Base-by-base conservation (phyloP, 2,888 invertebrate genomes). In the Leptogaster cylindrica region DNA sequence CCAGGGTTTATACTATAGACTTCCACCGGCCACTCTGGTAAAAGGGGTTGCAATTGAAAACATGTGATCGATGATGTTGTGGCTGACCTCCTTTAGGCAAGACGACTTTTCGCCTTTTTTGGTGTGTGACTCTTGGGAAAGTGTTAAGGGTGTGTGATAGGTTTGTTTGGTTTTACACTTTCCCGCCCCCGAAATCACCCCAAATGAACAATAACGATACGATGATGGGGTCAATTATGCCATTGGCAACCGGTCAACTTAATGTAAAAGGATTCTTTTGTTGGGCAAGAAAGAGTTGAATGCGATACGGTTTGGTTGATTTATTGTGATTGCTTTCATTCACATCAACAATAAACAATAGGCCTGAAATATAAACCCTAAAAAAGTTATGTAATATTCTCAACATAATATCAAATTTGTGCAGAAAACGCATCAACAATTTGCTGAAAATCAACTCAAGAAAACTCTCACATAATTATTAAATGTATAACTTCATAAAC, bases 51-150 rank as follows among this genome's bases (percentile, higher is more conserved):
- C 33, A 66, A 50, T 52, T 18, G 31, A 52, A 46, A 63, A 66
- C 25, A 16, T 48, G 68, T 69, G 68, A 69, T 69, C 68, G 68
- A 69, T 69, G 68, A 69, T 69, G 68, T 69, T 66, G 46, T 63
- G 68, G 68, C 61, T 69, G 66, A 66, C 68, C 66, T 66, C 68
- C 23, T 66, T 69, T 36, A 52, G 20, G 23, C 23, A 8, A 7
- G 20, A 18, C 41, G 44, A 25, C 8, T 18, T 20, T n/a, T 10
- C 10, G 1, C 27, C 18, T 52, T 31, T 52, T 14, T 18, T 48
- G 10, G 31, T 55, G 16, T 55, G 41, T 18, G n/a, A 58, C 39
- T 33, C 23, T 39, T 2, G 3, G 27, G 28, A 20, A 33, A 48
- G 64, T 64, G 64, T 64, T 64, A 64, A 64, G 48, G 64, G 64